Evolutionary conservation across 2,888 invertebrate genomes (phyloP).

Genomic region (Microctonus aethiopoides): DNA sequence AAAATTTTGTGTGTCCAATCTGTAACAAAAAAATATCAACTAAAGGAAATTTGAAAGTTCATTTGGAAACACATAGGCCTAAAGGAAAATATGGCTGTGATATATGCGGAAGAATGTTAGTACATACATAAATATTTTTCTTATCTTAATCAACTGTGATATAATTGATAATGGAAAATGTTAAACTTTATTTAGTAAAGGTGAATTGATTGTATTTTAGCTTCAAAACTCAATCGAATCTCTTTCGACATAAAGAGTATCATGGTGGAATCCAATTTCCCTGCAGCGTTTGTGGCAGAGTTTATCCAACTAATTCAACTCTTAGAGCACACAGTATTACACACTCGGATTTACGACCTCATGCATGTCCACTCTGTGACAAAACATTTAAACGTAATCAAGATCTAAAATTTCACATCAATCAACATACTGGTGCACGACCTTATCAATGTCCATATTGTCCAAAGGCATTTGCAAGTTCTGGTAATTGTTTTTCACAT

Average conservation of each 20-base stretch:
- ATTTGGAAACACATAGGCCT: conserved; percentile 74
- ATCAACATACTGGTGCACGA: conserved; percentile 79
- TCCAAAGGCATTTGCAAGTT: conserved; percentile 78
- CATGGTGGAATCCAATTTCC: conserved; percentile 72
- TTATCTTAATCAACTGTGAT: no score
- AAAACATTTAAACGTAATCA: conserved; percentile 81
- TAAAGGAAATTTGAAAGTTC: conserved; percentile 74
- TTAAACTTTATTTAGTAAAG: not conserved
- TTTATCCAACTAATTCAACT: conserved; percentile 77
- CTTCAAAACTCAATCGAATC: conserved; percentile 75
- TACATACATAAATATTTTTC: no score
- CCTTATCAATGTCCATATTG: conserved; percentile 81
- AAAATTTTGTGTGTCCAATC: conserved; percentile 70
- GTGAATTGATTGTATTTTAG: conserved; percentile 60
- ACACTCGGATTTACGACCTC: conserved; percentile 77
- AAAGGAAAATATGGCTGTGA: conserved; percentile 74
- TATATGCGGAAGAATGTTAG: conserved; percentile 77
- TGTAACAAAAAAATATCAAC: conserved; percentile 74
- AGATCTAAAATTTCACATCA: conserved; percentile 81
- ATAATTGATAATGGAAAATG: conserved; percentile 6
- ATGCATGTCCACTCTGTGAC: conserved; percentile 76
- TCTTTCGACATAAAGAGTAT: conserved; percentile 74
- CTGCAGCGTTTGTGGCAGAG: conserved; percentile 77
- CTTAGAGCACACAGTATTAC: conserved; percentile 78
- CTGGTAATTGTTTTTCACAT: conserved; percentile 80